phyloP scores from a whole-genome alignment of 2,888 invertebrate genomes.

The Piscicola geometra region DNA sequence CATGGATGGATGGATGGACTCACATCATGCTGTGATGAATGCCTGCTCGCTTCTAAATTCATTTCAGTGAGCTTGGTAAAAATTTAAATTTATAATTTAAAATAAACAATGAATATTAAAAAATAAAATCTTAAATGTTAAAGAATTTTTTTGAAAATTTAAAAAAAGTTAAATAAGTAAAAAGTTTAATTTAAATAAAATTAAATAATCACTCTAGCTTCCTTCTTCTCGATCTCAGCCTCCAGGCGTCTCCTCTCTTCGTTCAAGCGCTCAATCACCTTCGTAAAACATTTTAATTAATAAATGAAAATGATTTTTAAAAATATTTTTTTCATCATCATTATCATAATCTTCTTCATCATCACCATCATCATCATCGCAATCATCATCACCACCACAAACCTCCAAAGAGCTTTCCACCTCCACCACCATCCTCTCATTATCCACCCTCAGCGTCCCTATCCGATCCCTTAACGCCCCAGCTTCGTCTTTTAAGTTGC shows the following conservation, averaged over 20 bases:
- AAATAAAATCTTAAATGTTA: too few relatives aligned
- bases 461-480: neutral
- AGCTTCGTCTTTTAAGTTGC: neutral
- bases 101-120: too few relatives aligned
- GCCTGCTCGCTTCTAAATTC: neutral
- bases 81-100: too few relatives aligned
- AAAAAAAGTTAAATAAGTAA: too few relatives aligned
- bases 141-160: too few relatives aligned
- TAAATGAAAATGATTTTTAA: neutral
- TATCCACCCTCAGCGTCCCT: neutral
- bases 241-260: neutral
- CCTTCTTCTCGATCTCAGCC: neutral
- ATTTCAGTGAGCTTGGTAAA: too few relatives aligned
- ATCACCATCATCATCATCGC: neutral
- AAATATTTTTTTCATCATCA: neutral
- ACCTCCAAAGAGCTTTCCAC: neutral
- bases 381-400: neutral
- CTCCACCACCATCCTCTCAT: conserved; percentile 1
- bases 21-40: neutral
- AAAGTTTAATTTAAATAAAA: too few relatives aligned
- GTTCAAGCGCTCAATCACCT: neutral
- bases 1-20: neutral
- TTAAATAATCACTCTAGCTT: neutral
- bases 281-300: neutral
- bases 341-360: neutral